phyloP scores from a whole-genome alignment of 2,113 vertebrate genomes.

The Gymnocephalus cernua region DNA sequence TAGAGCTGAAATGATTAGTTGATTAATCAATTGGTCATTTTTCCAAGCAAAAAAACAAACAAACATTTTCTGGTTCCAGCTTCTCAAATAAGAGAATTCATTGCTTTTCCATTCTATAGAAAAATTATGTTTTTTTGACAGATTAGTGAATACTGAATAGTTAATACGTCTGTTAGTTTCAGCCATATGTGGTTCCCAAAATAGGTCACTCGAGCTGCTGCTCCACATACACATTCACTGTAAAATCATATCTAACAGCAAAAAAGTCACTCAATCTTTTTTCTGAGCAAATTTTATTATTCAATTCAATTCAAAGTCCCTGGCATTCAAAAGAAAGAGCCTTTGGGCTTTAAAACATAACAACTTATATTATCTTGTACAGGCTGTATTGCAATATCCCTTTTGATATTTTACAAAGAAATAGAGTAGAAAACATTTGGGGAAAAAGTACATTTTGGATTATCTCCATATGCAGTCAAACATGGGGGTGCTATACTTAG shows the following conservation, averaged over 20 bases:
- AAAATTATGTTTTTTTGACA: neutral
- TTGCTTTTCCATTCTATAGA: neutral
- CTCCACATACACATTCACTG: neutral
- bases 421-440: too few species aligned
- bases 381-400: neutral
- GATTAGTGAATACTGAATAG: neutral
- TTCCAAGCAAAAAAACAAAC: neutral
- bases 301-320: neutral
- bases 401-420: neutral
- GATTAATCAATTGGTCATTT: neutral
- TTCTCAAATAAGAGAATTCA: neutral
- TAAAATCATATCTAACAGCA: neutral
- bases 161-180: neutral
- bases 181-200: neutral
- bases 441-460: too few species aligned
- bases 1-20: neutral
- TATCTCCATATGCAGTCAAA: neutral
- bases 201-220: neutral
- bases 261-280: neutral
- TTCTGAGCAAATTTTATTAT: neutral
- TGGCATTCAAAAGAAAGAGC: neutral
- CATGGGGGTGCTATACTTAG: neutral
- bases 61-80: neutral
- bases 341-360: neutral
- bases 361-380: neutral